phyloP scores from a whole-genome alignment of 1,140 invertebrate genomes.

The Trachelipus rathkii region DNA sequence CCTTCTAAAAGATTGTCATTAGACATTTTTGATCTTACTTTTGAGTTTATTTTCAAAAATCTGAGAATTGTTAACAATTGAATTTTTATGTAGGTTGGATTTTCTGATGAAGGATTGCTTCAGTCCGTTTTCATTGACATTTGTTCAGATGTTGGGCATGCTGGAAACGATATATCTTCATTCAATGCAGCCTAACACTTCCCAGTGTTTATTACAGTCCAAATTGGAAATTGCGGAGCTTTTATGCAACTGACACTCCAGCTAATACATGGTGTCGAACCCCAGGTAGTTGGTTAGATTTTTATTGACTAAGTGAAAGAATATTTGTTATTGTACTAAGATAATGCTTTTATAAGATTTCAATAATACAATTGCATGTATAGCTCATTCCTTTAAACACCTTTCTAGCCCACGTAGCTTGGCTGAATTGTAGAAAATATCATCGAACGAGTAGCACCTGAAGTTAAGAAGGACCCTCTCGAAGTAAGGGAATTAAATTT shows the following conservation, averaged over 20 bases:
- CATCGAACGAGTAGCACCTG: conserved; percentile 73
- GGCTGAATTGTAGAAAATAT: conserved; percentile 68
- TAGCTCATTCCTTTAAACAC: background rate
- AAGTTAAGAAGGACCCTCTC: conserved; percentile 62
- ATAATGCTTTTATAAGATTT: too few species aligned
- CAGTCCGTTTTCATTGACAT: conserved; percentile 37
- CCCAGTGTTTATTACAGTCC: conserved; percentile 35
- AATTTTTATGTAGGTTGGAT: conserved; percentile 39
- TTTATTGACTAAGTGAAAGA: background rate
- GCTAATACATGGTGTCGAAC: conserved; percentile 45
- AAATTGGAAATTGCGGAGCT: conserved; percentile 25
- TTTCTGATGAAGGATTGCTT: conserved; percentile 39
- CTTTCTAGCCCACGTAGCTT: conserved; percentile 30
- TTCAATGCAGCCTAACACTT: background rate
- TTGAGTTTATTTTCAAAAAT: too few species aligned
- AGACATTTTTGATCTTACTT: background rate
- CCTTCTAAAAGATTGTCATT: conserved; percentile 2
- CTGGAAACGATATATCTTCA: conserved; percentile 10
- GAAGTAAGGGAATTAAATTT: conserved; percentile 53
- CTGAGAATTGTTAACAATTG: too few species aligned
- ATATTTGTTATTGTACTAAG: too few species aligned
- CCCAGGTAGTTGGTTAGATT: conserved; percentile 44
- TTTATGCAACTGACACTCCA: conserved; percentile 45
- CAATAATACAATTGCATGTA: too few species aligned
- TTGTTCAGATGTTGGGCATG: conserved; percentile 25